Evolutionary conservation across 2,113 vertebrate genomes (phyloP), one percentile per base, ranked within the genome.

Genomic region (Centropristis striata): DNA sequence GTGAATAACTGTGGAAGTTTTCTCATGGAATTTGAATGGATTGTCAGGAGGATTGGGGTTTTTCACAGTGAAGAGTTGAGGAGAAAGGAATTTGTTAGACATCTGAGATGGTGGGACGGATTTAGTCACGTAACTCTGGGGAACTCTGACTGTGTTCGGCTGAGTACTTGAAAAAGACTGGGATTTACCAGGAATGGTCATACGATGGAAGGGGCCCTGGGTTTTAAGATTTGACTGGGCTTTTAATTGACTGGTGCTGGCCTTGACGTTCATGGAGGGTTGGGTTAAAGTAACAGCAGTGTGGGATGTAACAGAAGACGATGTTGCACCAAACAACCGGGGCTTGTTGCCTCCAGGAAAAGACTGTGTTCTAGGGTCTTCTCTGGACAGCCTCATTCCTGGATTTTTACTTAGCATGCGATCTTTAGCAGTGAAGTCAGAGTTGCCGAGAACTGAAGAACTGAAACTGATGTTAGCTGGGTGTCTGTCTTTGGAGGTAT

Each of bases 1-100:
- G 75, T 94, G 93, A 10, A 95, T 95, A 53, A 94, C 90, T 8
- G 84, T 71, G 0, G 92, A 87, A 51, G 89, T 87, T 77, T 94
- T 95, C 54, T 95, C 94, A 0, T 90, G 91, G 25, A 67, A 87
- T 66, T 87, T 94, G 64, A 92, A 91, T 2, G 90, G 75, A 61
- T 86, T 83, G 81, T 93, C 92, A 1, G 88, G 78, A 51, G 88
- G 79, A 78, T 86, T 92, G 18, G 86, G 84, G 42, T 78, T 85
- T 83, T 86, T 79, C 64, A 78, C 66, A 81, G 90, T 37, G 69
- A 90, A 91, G 5, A 93, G 81, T 25, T 89, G 90, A 47, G 90
- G 76, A 8, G 79, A 71, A 23, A 86, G 63, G 50, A 93, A 87
- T 82, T 87, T 94, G 81, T 85, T 93, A 0, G 87, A 58, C 47